These are phyloP conservation scores for Pristionchus entomophagus DNA, from an alignment of 2,888 invertebrate genomes.

Conservation along the genomic window DNA sequence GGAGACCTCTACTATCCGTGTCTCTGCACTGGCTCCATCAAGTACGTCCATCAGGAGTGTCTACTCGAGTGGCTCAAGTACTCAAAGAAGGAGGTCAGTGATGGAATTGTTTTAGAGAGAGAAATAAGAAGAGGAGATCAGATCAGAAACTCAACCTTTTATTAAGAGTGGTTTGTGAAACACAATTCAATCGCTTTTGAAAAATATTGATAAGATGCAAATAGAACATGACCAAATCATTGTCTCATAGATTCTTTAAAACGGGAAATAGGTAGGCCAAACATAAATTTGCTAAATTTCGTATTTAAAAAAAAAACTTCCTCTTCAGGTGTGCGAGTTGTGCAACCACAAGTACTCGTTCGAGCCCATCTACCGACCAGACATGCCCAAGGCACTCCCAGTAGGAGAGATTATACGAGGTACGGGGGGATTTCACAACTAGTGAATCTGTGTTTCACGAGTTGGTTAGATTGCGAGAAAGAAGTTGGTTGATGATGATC, in stretches of 20 bases:
- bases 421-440: not conserved
- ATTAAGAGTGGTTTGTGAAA: no score
- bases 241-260: no score
- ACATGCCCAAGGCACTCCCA: constrained; percentile 98
- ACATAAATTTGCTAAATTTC: not conserved
- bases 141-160: no score
- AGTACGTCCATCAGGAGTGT: constrained; percentile 80
- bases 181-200: no score
- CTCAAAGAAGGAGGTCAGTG: constrained; percentile 92
- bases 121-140: no score
- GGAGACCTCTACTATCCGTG: constrained; percentile 97
- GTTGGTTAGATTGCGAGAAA: not conserved
- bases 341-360: constrained; percentile 98
- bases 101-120: no score
- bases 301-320: not conserved
- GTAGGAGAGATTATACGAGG: constrained; percentile 93
- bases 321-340: constrained; percentile 84
- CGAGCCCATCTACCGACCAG: constrained; percentile 98
- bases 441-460: not conserved
- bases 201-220: no score
- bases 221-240: no score
- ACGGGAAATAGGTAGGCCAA: no score
- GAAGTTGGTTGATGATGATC: not conserved
- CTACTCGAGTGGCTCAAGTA: constrained; percentile 99
- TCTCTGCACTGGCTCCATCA: constrained; percentile 98